Evolutionary conservation across 2,113 vertebrate genomes (phyloP), one percentile per base, ranked within the genome.

Genomic region (Pteruthius melanotis): DNA sequence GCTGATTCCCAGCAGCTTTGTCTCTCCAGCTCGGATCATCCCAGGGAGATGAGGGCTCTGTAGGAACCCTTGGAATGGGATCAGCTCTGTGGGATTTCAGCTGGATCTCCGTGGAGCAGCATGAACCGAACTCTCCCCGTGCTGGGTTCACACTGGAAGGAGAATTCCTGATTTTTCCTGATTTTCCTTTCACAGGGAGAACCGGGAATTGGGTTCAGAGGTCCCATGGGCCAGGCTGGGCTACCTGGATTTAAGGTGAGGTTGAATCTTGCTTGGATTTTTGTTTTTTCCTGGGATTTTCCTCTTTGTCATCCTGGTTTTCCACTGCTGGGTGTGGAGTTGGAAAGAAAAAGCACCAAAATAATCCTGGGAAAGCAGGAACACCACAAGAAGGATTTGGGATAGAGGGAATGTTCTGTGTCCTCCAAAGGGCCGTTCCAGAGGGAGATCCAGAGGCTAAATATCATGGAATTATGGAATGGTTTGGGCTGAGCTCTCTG

Each of bases 131-230:
- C 7, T 42, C 22, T 57, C 28, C 10, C 40, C 40, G 44, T 37
- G 31, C 44, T 44, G 20, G 35, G 9, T 11, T 45, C 35, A 6
- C 7, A 17, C 6, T 37, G 33, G 24, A 45, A 64, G 12, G 49
- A 50, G 49, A 27, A 50, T 50, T 50, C 11, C 44, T 47, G 44
- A 44, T 44, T 19, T 44, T 44, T 44, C 44, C 44, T 44, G 44
- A 44, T 15, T 13, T 75, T 31, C 11, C 53, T 49, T 75, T 56
- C 70, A 19, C 78, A 98, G 99, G 99, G 99, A 57, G 99, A 99
- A 57, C 98, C 99, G 31, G 99, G 99, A 56, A 97, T 97, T 50
- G 99, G 99, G 22, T 97, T 98, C 95, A 98, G 99, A 92, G 99
- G 99, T 26, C 98, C 99, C 3, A 35, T 95, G 50, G 99, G 99